Percentiles rank a stretch among this genome's conserved stretches.
These are phyloP conservation scores for Cheilosia impressa DNA, from an alignment of 2,888 invertebrate genomes.

Conservation along the genomic window DNA sequence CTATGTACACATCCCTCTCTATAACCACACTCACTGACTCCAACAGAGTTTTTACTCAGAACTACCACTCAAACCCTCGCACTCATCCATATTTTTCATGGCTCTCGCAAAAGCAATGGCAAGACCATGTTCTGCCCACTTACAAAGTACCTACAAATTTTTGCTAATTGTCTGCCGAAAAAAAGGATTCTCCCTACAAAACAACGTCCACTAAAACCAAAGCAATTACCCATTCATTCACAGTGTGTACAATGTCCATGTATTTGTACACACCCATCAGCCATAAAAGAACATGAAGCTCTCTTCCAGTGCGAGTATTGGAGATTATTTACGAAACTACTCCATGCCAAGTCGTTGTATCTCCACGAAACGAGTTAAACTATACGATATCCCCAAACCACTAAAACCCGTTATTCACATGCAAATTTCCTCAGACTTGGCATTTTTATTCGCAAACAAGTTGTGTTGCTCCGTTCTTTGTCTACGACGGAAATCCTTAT, in stretches of 20 bases:
- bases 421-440: slow-evolving; percentile 58
- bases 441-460: slow-evolving; percentile 63
- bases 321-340: slow-evolving; percentile 63
- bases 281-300: slow-evolving; percentile 32
- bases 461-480: slow-evolving; percentile 54
- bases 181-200: not conserved
- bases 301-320: slow-evolving; percentile 48
- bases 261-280: slow-evolving; percentile 6
- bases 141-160: slow-evolving; percentile 18
- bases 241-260: not conserved
- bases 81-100: too few relatives aligned
- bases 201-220: slow-evolving; percentile 31
- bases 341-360: slow-evolving; percentile 53
- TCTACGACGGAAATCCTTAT: slow-evolving; percentile 64
- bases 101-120: not conserved
- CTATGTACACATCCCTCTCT: too few relatives aligned
- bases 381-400: slow-evolving; percentile 1
- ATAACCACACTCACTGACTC: too few relatives aligned
- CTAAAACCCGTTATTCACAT: slow-evolving; percentile 37
- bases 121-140: slow-evolving; percentile 33
- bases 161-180: slow-evolving; percentile 36
- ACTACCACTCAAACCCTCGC: too few relatives aligned
- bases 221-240: slow-evolving; percentile 49
- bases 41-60: too few relatives aligned
- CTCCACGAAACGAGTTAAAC: slow-evolving; percentile 43